Evolutionary conservation across 2,888 invertebrate species (phyloP), one percentile per base, ranked within the genome.

Genomic region (Chirona hameri): DNA sequence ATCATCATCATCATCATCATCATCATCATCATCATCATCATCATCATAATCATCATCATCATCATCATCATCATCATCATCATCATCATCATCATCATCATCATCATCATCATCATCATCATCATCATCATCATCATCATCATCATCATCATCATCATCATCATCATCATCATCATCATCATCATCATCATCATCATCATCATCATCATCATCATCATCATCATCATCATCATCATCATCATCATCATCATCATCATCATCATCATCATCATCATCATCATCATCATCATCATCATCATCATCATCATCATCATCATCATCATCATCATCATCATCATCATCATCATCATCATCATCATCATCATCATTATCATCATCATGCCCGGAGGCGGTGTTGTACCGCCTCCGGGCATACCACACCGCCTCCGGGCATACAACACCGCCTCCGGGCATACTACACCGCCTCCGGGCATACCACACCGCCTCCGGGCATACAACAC

Each of bases 271-370:
- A 15, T 31, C 31, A 80, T 21, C 14, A 72, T 15, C 4, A 15
- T 31, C 72, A 0, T 12, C 15, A n/a, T n/a, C n/a, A 79, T 79
- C 79, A 79, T 79, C 15, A 79, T 79, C 14, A 79, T 79, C 79
- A 9, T 79, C 15, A 79, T 79, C 9, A 9, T 79, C 79, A 79
- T 79, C 79, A 79, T 31, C 31, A 79, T 79, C 79, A 79, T 79
- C 15, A 79, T 79, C 14, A 79, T 79, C 79, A 9, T 79, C 15
- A 79, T 79, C 9, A 9, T 79, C 79, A 79, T 79, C 79, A 79
- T 79, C 31, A 79, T 4, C 79, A 14, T 79, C 79, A 79, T 79
- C 79, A 14, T 79, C 79, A 79, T 79, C 15, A 14, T 14, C 79
- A 79, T 29, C 15, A 14, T 14, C 79, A 4, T 79, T 46, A 14